Evolutionary conservation across 2,113 vertebrate species (phyloP), one percentile per base, ranked within the genome.

Genomic region (Boleophthalmus pectinirostris): DNA sequence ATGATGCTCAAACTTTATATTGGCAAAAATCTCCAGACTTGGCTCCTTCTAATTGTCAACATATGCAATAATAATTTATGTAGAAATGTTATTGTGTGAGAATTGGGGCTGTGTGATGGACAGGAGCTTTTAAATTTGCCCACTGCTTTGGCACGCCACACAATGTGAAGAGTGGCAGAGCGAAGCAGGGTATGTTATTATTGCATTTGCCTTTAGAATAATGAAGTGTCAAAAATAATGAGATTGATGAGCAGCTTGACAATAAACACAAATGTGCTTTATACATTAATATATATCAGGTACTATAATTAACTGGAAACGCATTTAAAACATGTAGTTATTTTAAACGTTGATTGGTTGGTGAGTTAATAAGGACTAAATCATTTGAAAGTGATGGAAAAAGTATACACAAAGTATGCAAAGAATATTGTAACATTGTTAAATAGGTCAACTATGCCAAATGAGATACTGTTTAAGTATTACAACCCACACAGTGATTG

Each of bases 161-260:
- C 20, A 64, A 64, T 64, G 20, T 5, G 16, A 21, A 64, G 25
- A 61, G 25, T 61, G 58, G 24, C 58, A 61, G 58, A 43, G 29
- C 33, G 61, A 64, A 64, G 29, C 29, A 64, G 61, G 61, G 61
- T 64, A 64, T 64, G 61, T 64, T 64, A 64, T 64, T 64, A 64
- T 64, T 64, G 33, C 61, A 64, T 64, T 64, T 64, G 61, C 61
- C 61, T 64, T 64, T 64, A 38, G 61, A 64, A 64, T 64, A 64
- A 64, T 64, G 61, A 64, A 20, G 29, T 38, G 33, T 38, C 33
- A 64, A 18, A 64, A 64, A 64, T 64, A 64, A 64, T 64, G 61
- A 64, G 61, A 38, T 64, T 38, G 29, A 38, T 33, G 10, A 35
- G 18, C 33, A 18, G 18, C 61, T n/a, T n/a, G 29, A 64, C 61